Evolutionary conservation across 2,888 invertebrate species (phyloP).

Genomic region (Byasa hedistus): DNA sequence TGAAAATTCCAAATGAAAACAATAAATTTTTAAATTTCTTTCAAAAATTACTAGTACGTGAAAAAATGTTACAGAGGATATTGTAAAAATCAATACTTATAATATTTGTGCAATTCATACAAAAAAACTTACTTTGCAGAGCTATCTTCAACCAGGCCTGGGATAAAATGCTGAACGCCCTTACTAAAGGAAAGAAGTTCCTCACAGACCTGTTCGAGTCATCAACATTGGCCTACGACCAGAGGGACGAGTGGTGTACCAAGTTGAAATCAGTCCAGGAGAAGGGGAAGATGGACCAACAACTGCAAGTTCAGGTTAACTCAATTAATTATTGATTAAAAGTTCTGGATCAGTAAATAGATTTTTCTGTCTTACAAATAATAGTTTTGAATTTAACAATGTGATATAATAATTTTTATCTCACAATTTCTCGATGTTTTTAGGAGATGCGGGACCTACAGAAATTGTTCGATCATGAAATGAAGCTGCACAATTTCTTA

Average conservation of each 20-base stretch:
- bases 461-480: slow-evolving; percentile 86
- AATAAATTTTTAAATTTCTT: no score
- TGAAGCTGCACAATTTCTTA: slow-evolving; percentile 85
- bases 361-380: no score
- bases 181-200: slow-evolving; percentile 83
- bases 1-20: no score
- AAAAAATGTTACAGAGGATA: no score
- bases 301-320: slow-evolving; percentile 82
- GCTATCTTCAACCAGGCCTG: slow-evolving; percentile 85
- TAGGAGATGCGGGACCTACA: slow-evolving; percentile 89
- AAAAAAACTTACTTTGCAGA: slow-evolving; percentile 52
- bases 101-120: no score
- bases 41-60: no score
- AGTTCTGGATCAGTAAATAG: no score
- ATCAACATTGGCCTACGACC: slow-evolving; percentile 89
- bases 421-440: background rate
- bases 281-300: slow-evolving; percentile 83
- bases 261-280: slow-evolving; percentile 86
- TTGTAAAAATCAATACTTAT: no score
- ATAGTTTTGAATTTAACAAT: no score
- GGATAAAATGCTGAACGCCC: slow-evolving; percentile 78
- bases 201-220: slow-evolving; percentile 89
- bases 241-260: slow-evolving; percentile 84
- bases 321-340: background rate
- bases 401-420: background rate